Evolutionary conservation across 2,797 vertebrate species (phyloP), one percentile per base, ranked within the genome.

Genomic region (Pitangus sulphuratus): DNA sequence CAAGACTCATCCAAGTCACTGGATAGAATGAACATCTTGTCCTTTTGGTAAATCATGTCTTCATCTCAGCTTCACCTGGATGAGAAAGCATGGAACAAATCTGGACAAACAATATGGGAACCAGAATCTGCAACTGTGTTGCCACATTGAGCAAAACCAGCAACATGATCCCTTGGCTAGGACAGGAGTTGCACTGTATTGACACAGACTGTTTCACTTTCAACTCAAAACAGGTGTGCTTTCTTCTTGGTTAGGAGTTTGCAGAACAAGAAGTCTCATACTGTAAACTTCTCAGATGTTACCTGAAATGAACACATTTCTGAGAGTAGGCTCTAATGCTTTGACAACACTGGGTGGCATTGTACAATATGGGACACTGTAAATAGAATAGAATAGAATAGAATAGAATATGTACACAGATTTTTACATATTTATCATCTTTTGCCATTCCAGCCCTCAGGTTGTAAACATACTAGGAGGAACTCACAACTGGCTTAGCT

Each of bases 161-260:
- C 6, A 84, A 85, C 84, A 71, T n/a, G 24, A 69, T 82, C 84
- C 58, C 51, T 75, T n/a, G 45, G 33, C 84, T 84, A 88, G 76
- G 71, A 56, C 19, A 19, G 57, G 60, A 26, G 37, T 87, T 79
- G 62, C 39, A 72, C 72, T 56, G 53, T 54, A 62, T 76, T 61
- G 62, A 37, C 48, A 92, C 77, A 95, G 90, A 95, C 40, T 88
- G 17, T 61, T 75, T 31, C 74, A 76, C 37, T 78, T 83, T 30
- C 40, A 82, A 33, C 66, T 82, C 68, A 72, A 69, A 83, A 78
- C 50, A 88, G 31, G 24, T 44, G 50, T 77, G 19, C 9, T 85
- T 84, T 83, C 60, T 53, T 76, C 39, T 78, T 54, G 21, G 7
- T 71, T 31, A 69, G 56, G 53, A 15, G 14, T 82, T 26, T 74